A percentile compares a stretch with the other conserved stretches of the same genome.
These are phyloP conservation scores for honey bee (Apis mellifera) DNA, from an alignment of 1,140 invertebrate species.

Conservation along the genomic window DNA sequence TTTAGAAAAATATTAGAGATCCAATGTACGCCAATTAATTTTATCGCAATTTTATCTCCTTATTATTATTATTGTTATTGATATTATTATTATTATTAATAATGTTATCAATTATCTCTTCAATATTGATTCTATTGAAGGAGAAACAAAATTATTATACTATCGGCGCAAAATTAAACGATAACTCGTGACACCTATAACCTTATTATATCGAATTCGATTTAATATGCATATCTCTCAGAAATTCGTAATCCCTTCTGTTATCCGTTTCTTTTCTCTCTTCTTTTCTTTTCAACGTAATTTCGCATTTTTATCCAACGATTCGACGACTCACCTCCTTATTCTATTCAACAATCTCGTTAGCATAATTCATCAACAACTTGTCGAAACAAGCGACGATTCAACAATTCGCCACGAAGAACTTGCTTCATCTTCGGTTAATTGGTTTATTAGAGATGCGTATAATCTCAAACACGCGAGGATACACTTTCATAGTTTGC, in stretches of 20 bases:
- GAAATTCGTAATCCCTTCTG: not conserved
- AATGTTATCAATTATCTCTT: too few relatives aligned
- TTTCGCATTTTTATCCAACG: too few relatives aligned
- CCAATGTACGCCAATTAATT: too few relatives aligned
- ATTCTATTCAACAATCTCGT: conserved; percentile 5
- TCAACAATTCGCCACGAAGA: not conserved
- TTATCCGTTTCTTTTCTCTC: not conserved
- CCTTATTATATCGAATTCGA: not conserved
- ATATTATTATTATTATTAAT: too few relatives aligned
- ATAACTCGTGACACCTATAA: not conserved
- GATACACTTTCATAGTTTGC: not conserved
- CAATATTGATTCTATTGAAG: too few relatives aligned
- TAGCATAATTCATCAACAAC: conserved; percentile 29
- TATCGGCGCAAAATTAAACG: too few relatives aligned
- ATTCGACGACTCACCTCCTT: conserved; percentile 24
- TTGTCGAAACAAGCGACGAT: not conserved
- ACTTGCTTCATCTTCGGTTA: not conserved
- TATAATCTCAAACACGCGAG: not conserved
- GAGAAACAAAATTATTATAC: not conserved
- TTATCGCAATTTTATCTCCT: too few relatives aligned
- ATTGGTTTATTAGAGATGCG: too few relatives aligned
- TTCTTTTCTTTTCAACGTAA: too few relatives aligned
- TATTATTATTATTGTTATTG: too few relatives aligned
- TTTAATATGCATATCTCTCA: not conserved
- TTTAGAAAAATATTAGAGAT: too few relatives aligned